Base-by-base conservation (phyloP, 2,797 vertebrate genomes). In the Pachyuromys duprasi region DNA sequence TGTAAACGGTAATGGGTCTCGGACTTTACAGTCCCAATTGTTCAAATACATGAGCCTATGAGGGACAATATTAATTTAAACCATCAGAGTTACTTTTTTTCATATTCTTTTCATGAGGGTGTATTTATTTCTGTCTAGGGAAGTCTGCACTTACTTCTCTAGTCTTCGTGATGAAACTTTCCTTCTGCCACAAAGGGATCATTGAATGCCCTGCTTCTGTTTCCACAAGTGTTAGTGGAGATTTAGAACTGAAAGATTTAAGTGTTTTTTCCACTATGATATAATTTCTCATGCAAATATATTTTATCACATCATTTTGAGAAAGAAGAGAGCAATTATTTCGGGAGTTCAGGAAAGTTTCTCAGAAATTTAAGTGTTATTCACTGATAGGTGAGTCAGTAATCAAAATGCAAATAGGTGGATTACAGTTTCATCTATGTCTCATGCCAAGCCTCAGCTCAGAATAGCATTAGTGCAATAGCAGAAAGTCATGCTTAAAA, bases 321-420 rank as follows among this genome's bases (percentile, higher is more conserved):
- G 60, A 75, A 95, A 92, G 33, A 86, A 57, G 55, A 55, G 78
- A 81, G 11, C 22, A 57, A 94, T 92, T 67, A 93, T 84, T 95
- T 93, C 49, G 82, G 87, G 82, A 26, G 67, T 72, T 89, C 3
- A 69, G 76, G 74, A 93, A 94, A 84, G 93, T 80, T 74, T 96
- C 90, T 93, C 90, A 67, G 90, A 20, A 90, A 82, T 89, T 82
- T 87, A 90, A 89, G 53, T 94, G 53, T 78, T 92, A 74, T 70
- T 74, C 42, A 79, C 33, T 86, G 79, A 95, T 53, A 57, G 57
- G 62, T 93, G 55, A 96, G 82, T 97, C 42, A 86, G 81, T 89
- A 92, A 96, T 92, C 78, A 96, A 95, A 95, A 96, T 97, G 93
- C 86, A 96, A 96, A 96, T 94, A 79, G 55, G 65, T 86, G n/a